These are phyloP conservation scores for Hydropsyche betteni DNA, from an alignment of 2,888 invertebrate genomes.

Conservation along the genomic window DNA sequence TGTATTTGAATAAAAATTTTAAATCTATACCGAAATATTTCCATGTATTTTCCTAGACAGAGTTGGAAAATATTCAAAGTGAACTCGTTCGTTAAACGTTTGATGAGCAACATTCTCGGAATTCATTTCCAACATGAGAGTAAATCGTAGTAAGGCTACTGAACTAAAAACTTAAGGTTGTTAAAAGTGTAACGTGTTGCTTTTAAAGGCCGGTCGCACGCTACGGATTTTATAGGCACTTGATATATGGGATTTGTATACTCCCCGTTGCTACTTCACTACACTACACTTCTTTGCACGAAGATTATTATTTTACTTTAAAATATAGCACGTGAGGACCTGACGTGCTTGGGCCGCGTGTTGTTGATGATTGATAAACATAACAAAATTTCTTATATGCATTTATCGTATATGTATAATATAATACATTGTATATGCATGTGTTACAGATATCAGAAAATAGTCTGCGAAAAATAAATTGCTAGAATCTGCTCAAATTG, in stretches of 20 bases:
- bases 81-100: too few relatives aligned
- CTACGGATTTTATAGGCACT: conserved; percentile 33
- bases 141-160: conserved; percentile 2
- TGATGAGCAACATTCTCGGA: background rate
- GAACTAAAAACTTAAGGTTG: conserved; percentile 19
- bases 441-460: too few relatives aligned
- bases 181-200: conserved; percentile 35
- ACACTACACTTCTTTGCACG: background rate
- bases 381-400: too few relatives aligned
- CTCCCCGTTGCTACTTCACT: background rate
- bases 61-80: too few relatives aligned
- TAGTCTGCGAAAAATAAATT: too few relatives aligned
- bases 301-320: background rate
- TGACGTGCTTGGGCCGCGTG: background rate
- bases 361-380: conserved; percentile 1
- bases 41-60: too few relatives aligned
- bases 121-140: background rate
- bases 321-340: background rate
- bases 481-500: too few relatives aligned
- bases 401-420: too few relatives aligned
- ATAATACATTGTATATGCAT: too few relatives aligned
- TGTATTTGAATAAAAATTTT: too few relatives aligned
- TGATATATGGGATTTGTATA: conserved; percentile 22
- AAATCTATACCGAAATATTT: too few relatives aligned
- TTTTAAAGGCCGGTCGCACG: conserved; percentile 29